phyloP scores from a whole-genome alignment of 2,797 vertebrate species.

The Anomalospiza imberbis region DNA sequence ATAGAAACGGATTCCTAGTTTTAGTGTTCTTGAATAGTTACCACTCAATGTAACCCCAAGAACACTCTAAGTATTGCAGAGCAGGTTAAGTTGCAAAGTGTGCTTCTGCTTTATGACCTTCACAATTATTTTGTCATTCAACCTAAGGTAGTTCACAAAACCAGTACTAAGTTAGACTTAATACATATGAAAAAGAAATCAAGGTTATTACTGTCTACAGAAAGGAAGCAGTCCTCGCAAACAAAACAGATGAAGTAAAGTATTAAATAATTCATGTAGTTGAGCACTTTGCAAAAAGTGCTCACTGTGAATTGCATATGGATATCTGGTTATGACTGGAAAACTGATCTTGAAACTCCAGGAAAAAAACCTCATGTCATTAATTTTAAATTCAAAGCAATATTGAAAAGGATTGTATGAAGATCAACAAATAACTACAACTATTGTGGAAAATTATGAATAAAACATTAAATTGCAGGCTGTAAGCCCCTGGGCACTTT shows the following conservation, averaged over 20 bases:
- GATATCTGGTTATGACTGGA: constrained; percentile 25
- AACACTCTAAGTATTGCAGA: not conserved
- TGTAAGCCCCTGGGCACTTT: constrained; percentile 19
- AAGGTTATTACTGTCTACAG: constrained; percentile 44
- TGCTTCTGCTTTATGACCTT: not conserved
- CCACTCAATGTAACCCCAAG: not conserved
- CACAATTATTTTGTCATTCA: not conserved
- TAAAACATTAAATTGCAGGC: constrained; percentile 54
- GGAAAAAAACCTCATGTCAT: not conserved
- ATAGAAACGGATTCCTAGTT: not conserved
- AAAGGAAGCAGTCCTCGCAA: constrained; percentile 21
- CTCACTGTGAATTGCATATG: constrained; percentile 18
- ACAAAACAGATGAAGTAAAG: constrained; percentile 44
- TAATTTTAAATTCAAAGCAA: constrained; percentile 51
- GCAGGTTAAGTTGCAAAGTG: not conserved
- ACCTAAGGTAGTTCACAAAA: not conserved
- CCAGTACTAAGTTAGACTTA: not conserved
- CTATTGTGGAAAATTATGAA: constrained; percentile 66
- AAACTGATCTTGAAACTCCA: constrained; percentile 36
- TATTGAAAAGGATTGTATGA: constrained; percentile 37
- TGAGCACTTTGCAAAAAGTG: constrained; percentile 33
- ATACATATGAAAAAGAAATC: constrained; percentile 36
- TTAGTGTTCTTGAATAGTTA: not conserved
- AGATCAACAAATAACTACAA: constrained; percentile 64
- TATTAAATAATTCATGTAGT: constrained; percentile 70